Evolutionary conservation across 2,113 vertebrate genomes (phyloP).

Genomic region (Saguinus imperator): DNA sequence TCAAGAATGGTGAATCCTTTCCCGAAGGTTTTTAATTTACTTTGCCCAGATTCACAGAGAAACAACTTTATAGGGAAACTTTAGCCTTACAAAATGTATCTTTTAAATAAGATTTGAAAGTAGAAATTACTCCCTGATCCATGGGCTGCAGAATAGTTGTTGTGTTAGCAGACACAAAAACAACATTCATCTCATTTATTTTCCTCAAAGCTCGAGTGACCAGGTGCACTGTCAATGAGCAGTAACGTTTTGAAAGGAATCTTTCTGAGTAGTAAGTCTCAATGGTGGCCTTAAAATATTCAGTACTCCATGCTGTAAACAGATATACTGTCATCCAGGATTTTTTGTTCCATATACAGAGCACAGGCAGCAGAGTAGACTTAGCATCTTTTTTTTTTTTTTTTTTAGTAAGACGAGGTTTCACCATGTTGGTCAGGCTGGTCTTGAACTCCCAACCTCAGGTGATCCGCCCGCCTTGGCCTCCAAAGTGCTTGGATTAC

Average conservation of each 20-base stretch:
- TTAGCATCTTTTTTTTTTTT: neutral
- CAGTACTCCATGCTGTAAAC: neutral
- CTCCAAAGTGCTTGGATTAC: too few relatives aligned
- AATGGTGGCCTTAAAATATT: neutral
- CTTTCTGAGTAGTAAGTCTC: neutral
- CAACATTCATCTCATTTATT: neutral
- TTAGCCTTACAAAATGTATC: neutral
- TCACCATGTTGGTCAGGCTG: too few relatives aligned
- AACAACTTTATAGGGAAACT: neutral
- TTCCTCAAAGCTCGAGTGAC: neutral
- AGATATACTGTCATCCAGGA: neutral
- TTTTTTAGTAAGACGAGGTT: too few relatives aligned
- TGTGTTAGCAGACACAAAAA: neutral
- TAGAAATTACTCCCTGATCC: neutral
- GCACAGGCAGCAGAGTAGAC: neutral
- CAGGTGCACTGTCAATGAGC: neutral
- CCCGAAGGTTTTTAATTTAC: neutral
- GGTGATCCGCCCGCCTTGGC: too few relatives aligned
- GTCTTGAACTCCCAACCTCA: too few relatives aligned
- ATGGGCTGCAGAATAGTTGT: neutral
- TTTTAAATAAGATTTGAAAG: neutral
- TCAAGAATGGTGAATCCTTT: neutral
- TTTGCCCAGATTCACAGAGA: neutral
- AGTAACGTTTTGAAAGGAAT: neutral
- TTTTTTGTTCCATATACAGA: neutral